A percentile compares a stretch with the other conserved stretches of the same genome.
Conservation (phyloP, 2,888 invertebrate species). For the Amiota communis region DNA sequence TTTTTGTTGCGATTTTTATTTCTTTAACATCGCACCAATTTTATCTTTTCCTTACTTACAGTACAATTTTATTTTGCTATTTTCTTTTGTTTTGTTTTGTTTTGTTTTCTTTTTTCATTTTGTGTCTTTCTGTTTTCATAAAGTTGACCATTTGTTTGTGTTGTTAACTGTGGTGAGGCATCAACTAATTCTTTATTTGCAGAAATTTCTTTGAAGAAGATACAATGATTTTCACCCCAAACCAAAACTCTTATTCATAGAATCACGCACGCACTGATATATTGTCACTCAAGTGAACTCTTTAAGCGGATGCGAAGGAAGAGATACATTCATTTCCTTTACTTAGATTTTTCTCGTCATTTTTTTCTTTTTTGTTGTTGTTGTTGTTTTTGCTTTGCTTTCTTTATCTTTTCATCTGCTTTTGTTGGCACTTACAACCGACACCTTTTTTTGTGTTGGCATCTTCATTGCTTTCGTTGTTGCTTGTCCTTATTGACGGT, state of each 20-base stretch:
- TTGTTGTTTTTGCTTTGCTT: not conserved
- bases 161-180: not conserved
- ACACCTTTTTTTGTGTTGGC: slow-evolving; percentile 23
- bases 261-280: too few species aligned
- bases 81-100: not conserved
- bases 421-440: not conserved
- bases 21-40: not conserved
- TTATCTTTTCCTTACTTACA: not conserved
- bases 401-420: not conserved
- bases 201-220: too few species aligned
- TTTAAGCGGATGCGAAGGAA: not conserved
- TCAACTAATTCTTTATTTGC: too few species aligned
- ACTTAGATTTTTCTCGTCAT: slow-evolving; percentile 14
- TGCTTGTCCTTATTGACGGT: slow-evolving; percentile 35
- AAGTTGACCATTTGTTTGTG: slow-evolving; percentile 16
- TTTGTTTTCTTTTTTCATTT: slow-evolving; percentile 5
- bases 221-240: too few species aligned
- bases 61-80: not conserved
- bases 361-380: not conserved
- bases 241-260: too few species aligned
- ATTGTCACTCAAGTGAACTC: not conserved
- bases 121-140: not conserved
- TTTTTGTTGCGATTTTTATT: not conserved
- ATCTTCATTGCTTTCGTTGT: slow-evolving; percentile 36
- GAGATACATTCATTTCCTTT: slow-evolving; percentile 29